These are phyloP conservation scores for Megalops cyprinoides DNA, from an alignment of 2,797 vertebrate species.

Conservation along the genomic window DNA sequence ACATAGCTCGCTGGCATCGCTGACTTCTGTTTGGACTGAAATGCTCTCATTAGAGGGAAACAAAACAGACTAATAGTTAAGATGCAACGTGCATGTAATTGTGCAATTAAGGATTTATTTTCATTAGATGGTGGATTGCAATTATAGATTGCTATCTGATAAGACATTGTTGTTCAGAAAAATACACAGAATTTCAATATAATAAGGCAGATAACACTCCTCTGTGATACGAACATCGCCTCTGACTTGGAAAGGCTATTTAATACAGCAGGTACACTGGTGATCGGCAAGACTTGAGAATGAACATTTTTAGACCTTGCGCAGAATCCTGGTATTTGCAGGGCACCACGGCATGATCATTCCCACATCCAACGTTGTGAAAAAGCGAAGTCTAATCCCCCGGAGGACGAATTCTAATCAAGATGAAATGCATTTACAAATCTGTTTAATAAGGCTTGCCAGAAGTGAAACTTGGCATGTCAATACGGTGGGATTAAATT, in stretches of 20 bases:
- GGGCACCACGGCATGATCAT: slow-evolving; percentile 35
- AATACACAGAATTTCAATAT: slow-evolving; percentile 57
- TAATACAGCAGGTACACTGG: slow-evolving; percentile 32
- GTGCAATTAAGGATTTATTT: slow-evolving; percentile 73
- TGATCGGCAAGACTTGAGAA: slow-evolving; percentile 63
- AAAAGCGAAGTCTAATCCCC: slow-evolving; percentile 67
- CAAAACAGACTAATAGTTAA: slow-evolving; percentile 57
- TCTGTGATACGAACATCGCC: slow-evolving; percentile 43
- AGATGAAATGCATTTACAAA: slow-evolving; percentile 81
- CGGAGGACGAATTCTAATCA: slow-evolving; percentile 74
- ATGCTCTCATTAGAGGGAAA: slow-evolving; percentile 68
- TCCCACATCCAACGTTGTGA: slow-evolving; percentile 51
- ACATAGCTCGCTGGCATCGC: slow-evolving; percentile 67
- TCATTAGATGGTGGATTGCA: slow-evolving; percentile 67
- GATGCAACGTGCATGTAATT: slow-evolving; percentile 70
- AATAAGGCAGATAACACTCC: slow-evolving; percentile 60
- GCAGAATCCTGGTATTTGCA: slow-evolving; percentile 4
- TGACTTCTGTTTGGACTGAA: slow-evolving; percentile 74
- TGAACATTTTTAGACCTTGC: slow-evolving; percentile 45
- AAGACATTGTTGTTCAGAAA: slow-evolving; percentile 64
- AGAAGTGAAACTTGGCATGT: slow-evolving; percentile 79
- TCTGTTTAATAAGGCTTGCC: slow-evolving; percentile 80
- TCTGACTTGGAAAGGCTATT: slow-evolving; percentile 50
- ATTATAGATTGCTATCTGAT: slow-evolving; percentile 71
- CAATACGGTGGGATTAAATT: slow-evolving; percentile 76